phyloP scores from a whole-genome alignment of 2,113 vertebrate genomes.

The Thermophis baileyi region DNA sequence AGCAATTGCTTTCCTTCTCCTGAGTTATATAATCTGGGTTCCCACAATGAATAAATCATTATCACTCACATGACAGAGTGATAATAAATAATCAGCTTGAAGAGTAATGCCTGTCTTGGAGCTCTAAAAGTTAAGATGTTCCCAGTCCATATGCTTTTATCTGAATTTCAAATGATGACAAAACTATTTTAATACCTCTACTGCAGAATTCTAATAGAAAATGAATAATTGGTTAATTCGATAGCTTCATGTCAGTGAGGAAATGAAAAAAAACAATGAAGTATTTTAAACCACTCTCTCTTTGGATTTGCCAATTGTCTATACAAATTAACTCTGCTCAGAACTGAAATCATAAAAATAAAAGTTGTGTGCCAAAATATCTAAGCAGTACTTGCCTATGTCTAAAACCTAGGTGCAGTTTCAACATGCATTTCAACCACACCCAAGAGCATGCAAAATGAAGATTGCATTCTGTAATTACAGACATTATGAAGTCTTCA shows the following conservation, averaged over 20 bases:
- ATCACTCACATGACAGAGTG: not conserved
- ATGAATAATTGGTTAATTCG: conserved; percentile 14
- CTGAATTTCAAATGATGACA: conserved; percentile 16
- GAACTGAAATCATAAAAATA: not conserved
- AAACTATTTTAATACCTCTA: conserved; percentile 26
- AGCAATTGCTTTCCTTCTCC: not conserved
- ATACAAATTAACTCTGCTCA: not conserved
- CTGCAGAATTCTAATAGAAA: not conserved
- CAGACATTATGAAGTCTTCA: not conserved
- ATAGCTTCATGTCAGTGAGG: not conserved
- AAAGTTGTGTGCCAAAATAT: not conserved
- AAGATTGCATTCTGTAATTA: not conserved
- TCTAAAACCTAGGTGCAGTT: not conserved
- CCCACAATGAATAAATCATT: not conserved
- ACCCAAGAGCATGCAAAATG: not conserved
- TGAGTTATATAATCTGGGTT: not conserved
- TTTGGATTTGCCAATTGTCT: conserved; percentile 5
- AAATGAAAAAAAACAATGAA: not conserved
- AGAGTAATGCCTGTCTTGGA: not conserved
- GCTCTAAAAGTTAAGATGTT: not conserved
- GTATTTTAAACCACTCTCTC: not conserved
- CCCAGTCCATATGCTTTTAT: conserved; percentile 4
- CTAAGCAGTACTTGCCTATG: rapidly evolving
- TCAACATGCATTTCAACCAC: not conserved
- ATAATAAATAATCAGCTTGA: not conserved